A percentile compares a stretch with the other conserved stretches of the same genome.
These are phyloP conservation scores for Thaumatotibia leucotreta DNA, from an alignment of 1,140 invertebrate genomes.

Conservation along the genomic window DNA sequence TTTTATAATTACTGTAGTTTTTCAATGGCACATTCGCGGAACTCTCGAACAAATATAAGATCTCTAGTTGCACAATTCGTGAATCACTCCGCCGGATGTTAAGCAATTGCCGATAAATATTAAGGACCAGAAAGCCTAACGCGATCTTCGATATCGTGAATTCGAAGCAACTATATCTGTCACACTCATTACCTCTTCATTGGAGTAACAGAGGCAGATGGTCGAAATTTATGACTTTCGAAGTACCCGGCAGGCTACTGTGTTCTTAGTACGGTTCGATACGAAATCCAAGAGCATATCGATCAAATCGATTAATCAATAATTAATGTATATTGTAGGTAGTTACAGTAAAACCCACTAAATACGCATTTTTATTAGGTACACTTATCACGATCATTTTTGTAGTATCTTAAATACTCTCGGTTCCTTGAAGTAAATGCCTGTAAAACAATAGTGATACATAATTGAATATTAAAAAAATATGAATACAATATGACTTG, in stretches of 20 bases:
- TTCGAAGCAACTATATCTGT: no score
- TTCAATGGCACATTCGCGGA: slow-evolving; percentile 10
- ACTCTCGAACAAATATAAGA: slow-evolving; percentile 3
- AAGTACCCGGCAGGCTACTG: no score
- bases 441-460: no score
- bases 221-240: no score
- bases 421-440: no score
- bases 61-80: slow-evolving; percentile 29
- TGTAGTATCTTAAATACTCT: background rate
- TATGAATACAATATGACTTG: no score
- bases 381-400: background rate
- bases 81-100: slow-evolving; percentile 44
- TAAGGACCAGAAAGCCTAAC: slow-evolving; percentile 34
- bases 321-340: background rate
- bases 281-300: background rate
- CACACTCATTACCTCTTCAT: no score
- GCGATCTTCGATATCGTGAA: background rate
- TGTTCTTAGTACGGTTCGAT: background rate
- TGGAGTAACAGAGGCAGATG: no score
- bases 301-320: no score
- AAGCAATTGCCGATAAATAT: slow-evolving; percentile 42
- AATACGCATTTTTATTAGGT: no score
- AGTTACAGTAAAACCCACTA: background rate
- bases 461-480: no score
- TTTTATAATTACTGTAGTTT: background rate